phyloP scores from a whole-genome alignment of 2,888 invertebrate species.

The Zygothrica quintamaculata region DNA sequence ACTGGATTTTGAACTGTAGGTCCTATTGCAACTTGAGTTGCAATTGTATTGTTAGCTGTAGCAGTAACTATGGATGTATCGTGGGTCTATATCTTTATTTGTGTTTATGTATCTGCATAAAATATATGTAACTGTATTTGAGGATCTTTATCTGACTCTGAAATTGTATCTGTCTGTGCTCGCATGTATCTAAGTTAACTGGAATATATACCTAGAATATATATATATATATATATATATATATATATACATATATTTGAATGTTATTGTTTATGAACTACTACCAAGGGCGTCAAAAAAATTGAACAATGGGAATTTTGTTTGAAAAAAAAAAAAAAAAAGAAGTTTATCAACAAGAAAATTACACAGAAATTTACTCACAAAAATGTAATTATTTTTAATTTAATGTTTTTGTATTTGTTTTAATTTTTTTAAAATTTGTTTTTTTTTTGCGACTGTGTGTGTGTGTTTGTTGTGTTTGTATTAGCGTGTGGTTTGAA shows the following conservation, averaged over 20 bases:
- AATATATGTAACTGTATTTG: too few species aligned
- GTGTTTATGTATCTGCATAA: too few species aligned
- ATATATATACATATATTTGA: slow-evolving; percentile 67
- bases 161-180: slow-evolving; percentile 16
- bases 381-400: slow-evolving; percentile 45
- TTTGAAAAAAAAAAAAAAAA: slow-evolving; percentile 24
- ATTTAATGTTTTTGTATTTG: slow-evolving; percentile 24
- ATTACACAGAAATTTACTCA: slow-evolving; percentile 64
- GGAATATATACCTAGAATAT: slow-evolving; percentile 72
- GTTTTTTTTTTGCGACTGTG: too few species aligned
- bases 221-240: slow-evolving; percentile 64
- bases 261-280: slow-evolving; percentile 74
- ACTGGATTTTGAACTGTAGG: too few species aligned
- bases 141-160: too few species aligned
- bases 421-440: too few species aligned
- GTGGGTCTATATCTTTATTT: too few species aligned
- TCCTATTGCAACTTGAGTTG: too few species aligned
- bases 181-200: slow-evolving; percentile 51
- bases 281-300: slow-evolving; percentile 69
- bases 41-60: too few species aligned
- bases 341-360: slow-evolving; percentile 39
- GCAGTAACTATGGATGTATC: too few species aligned
- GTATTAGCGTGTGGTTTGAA: slow-evolving; percentile 17
- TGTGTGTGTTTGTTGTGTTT: slow-evolving; percentile 7
- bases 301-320: slow-evolving; percentile 48